phyloP scores from a whole-genome alignment of 2,797 vertebrate species.

The Bucorvus abyssinicus region DNA sequence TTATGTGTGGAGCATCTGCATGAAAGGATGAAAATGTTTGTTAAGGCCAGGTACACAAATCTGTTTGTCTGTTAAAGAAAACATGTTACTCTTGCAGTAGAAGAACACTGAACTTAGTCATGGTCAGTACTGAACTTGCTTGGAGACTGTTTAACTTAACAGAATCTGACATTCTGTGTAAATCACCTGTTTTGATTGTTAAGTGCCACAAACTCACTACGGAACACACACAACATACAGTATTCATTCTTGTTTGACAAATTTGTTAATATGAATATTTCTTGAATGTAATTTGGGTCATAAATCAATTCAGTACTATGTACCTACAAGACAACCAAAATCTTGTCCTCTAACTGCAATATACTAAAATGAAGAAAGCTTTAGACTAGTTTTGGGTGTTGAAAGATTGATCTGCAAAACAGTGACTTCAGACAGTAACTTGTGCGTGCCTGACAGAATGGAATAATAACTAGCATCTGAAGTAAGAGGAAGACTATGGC shows the following conservation, averaged over 20 bases:
- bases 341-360: not conserved
- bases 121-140: not conserved
- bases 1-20: not conserved
- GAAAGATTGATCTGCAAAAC: not conserved
- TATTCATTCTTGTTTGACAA: not conserved
- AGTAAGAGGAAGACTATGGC: not conserved
- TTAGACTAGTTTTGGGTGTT: not conserved
- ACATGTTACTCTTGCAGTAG: not conserved
- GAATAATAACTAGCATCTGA: not conserved
- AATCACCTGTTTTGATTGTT: not conserved
- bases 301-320: not conserved
- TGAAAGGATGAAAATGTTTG: not conserved
- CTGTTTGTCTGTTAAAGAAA: not conserved
- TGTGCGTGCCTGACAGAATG: not conserved
- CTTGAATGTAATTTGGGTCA: not conserved
- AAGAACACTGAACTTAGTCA: not conserved
- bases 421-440: not conserved
- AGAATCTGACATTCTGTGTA: not conserved
- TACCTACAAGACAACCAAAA: not conserved
- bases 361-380: not conserved
- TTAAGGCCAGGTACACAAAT: not conserved
- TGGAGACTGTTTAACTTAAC: not conserved
- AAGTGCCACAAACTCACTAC: not conserved
- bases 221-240: not conserved
- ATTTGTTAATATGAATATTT: not conserved